Evolutionary conservation across 1,140 invertebrate species (phyloP), one percentile per base, ranked within the genome.

Genomic region (Meloidogyne hapla): DNA sequence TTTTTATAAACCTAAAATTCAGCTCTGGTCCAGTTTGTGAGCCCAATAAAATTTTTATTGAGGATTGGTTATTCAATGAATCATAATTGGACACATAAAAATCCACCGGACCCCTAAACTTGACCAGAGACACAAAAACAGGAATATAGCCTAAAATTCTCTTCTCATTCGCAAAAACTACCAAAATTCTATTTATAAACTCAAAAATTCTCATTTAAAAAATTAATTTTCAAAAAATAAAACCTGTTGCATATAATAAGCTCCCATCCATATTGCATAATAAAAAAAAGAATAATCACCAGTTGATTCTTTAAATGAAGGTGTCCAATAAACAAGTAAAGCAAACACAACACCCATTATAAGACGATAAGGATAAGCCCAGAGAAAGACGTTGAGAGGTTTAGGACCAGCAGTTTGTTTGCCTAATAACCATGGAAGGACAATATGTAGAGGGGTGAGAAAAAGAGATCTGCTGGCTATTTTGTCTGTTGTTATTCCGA

Each of bases 401-500:
- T 81, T 81, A n/a, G 80, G 92, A 13, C 96, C 95, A 42, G 92
- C 91, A 0, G 94, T 96, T 85, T 95, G 94, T 87, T 92, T 93
- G 69, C 91, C 91, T 79, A 98, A 93, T 40, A 94, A 87, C 69
- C 98, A 88, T 12, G 96, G 96, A 80, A 99, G 89, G 42, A 97
- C 88, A 68, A 99, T 94, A 28, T 78, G 96, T 33, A 99, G 93
- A 26, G 84, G 84, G 3, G 84, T 86, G 12, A 85, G 70, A 28
- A 85, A 85, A 21, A 85, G 76, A 42, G 87, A 89, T 83, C 99
- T 89, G 61, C 98, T 88, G 0, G 95, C 96, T 66, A 99, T 88
- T 79, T 94, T 92, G 87, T 98, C 95, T 86, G 96, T 96, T 0
- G 94, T 94, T 63, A 99, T 92, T 33, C 97, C 96, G 1, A 68